Conservation (phyloP, 2,113 vertebrate genomes). For the Eira barbara region DNA sequence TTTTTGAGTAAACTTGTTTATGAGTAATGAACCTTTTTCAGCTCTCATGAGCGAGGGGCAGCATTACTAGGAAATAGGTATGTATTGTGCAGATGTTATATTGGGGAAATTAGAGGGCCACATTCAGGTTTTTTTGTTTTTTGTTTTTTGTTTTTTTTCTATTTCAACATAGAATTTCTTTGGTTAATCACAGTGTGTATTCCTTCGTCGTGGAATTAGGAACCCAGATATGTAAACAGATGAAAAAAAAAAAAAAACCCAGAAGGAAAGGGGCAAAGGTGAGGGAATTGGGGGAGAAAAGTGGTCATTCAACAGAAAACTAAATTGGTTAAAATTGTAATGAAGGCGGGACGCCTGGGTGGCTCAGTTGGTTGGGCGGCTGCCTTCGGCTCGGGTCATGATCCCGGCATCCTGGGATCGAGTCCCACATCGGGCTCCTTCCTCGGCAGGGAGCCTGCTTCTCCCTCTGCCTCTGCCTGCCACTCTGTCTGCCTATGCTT, state of each 20-base stretch:
- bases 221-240: not conserved
- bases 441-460: too few species aligned
- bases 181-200: not conserved
- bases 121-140: not conserved
- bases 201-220: not conserved
- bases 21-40: not conserved
- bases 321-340: not conserved
- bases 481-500: too few species aligned
- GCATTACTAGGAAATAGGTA: not conserved
- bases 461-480: too few species aligned
- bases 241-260: not conserved
- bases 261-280: not conserved
- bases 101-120: not conserved
- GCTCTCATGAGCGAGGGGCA: not conserved
- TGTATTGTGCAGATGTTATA: not conserved
- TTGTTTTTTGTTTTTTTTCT: not conserved
- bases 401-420: too few species aligned
- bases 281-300: not conserved
- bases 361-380: too few species aligned
- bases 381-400: too few species aligned
- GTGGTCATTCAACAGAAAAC: not conserved
- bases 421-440: too few species aligned
- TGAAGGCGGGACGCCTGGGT: too few species aligned
- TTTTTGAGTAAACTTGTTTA: not conserved
- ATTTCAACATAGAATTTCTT: not conserved